phyloP scores from a whole-genome alignment of 2,113 vertebrate genomes.

The Centropus bengalensis region DNA sequence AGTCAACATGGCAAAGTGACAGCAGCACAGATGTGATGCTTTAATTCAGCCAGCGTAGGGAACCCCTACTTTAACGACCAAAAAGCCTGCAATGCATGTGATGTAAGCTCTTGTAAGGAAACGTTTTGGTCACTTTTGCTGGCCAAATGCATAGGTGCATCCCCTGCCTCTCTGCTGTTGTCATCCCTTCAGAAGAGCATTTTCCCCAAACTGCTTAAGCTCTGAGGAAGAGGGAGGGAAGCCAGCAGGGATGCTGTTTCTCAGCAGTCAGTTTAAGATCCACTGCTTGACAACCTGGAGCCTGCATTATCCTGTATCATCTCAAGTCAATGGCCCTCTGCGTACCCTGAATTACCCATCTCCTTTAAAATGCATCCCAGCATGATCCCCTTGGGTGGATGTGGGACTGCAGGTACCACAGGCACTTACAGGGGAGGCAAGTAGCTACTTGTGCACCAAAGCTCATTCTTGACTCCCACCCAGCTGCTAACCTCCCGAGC shows the following conservation, averaged over 20 bases:
- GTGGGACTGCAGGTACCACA: accelerated
- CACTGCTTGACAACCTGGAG: accelerated
- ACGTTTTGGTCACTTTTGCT: background rate
- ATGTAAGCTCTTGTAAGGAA: background rate
- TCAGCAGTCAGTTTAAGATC: background rate
- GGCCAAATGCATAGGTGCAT: background rate
- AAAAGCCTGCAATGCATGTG: accelerated
- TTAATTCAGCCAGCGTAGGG: background rate
- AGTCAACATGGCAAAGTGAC: accelerated
- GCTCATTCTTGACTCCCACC: background rate
- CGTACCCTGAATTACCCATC: background rate
- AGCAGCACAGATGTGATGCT: background rate
- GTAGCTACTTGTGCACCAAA: background rate
- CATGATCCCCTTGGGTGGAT: background rate
- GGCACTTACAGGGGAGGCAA: background rate
- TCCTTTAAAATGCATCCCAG: background rate
- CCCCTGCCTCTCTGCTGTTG: background rate
- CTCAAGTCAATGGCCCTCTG: background rate
- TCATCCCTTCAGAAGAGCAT: background rate
- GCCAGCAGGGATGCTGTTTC: background rate
- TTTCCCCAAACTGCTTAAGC: background rate
- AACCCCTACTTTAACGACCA: background rate
- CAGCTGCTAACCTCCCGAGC: background rate
- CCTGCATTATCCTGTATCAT: background rate
- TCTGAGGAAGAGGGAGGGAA: background rate